Percentiles rank a stretch among this genome's conserved stretches.
phyloP scores from a whole-genome alignment of 2,113 vertebrate genomes.

The Callocephalon fimbriatum region DNA sequence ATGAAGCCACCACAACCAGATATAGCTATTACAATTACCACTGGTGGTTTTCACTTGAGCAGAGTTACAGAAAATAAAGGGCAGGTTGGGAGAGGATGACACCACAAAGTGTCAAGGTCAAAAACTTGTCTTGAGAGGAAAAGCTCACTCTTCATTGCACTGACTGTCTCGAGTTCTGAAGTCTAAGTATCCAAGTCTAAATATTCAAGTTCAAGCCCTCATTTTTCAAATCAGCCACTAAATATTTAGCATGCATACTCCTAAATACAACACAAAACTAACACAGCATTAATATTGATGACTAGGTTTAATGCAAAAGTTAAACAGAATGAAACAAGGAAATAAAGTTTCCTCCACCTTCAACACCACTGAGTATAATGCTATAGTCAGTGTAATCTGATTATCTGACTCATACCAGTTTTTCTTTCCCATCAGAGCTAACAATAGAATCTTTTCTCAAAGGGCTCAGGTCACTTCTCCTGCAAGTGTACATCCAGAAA shows the following conservation, averaged over 20 bases:
- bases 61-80: not conserved
- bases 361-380: fast-evolving
- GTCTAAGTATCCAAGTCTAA: not conserved
- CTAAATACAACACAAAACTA: not conserved
- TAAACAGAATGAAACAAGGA: not conserved
- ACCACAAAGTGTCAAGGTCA: not conserved
- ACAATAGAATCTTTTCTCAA: not conserved
- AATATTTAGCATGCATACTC: not conserved
- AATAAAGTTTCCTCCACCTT: not conserved
- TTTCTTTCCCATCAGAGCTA: not conserved
- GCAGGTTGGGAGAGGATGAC: not conserved
- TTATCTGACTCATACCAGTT: not conserved
- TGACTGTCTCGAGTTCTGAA: not conserved
- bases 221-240: not conserved
- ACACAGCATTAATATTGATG: not conserved
- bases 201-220: not conserved
- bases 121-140: not conserved
- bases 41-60: not conserved
- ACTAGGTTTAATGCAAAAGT: not conserved
- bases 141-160: not conserved
- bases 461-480: not conserved
- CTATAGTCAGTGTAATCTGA: not conserved
- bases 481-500: not conserved
- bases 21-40: not conserved
- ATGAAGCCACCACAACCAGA: not conserved